A percentile compares a stretch with the other conserved stretches of the same genome.
Conservation (phyloP, 1,140 invertebrate species). For the Glossosoma conforme region DNA sequence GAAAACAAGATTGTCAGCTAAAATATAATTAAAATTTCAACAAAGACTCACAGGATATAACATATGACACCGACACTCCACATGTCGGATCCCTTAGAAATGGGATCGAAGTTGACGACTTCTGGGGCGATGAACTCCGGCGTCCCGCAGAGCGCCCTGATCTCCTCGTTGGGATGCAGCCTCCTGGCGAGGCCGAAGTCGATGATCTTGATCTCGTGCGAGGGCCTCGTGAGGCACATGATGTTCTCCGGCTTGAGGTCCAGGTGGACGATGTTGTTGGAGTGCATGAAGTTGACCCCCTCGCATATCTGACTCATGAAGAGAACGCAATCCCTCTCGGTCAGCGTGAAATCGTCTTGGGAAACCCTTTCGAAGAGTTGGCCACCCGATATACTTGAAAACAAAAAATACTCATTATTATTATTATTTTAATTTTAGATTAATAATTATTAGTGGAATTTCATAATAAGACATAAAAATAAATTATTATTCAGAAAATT, state of each 20-base stretch:
- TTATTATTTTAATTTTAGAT: not conserved
- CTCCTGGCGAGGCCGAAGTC: slow-evolving; percentile 87
- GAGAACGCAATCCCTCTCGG: slow-evolving; percentile 85
- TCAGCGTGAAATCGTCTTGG: slow-evolving; percentile 86
- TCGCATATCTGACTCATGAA: slow-evolving; percentile 89
- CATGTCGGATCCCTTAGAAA: slow-evolving; percentile 84
- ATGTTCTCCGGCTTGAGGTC: slow-evolving; percentile 95
- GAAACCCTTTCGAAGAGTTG: slow-evolving; percentile 90
- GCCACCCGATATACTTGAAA: slow-evolving; percentile 77
- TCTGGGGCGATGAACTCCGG: slow-evolving; percentile 93
- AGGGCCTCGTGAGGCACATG: slow-evolving; percentile 74
- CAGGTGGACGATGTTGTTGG: slow-evolving; percentile 78
- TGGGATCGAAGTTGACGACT: slow-evolving; percentile 87
- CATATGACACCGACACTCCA: slow-evolving; percentile 91
- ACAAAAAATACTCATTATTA: slow-evolving; percentile 3
- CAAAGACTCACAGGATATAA: slow-evolving; percentile 86
- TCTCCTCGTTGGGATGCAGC: slow-evolving; percentile 62
- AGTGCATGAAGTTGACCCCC: slow-evolving; percentile 86
- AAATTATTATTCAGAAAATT: too few species aligned
- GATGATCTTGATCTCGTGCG: slow-evolving; percentile 80
- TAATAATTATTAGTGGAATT: too few species aligned
- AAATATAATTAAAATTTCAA: too few species aligned
- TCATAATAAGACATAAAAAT: too few species aligned
- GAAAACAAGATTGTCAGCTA: too few species aligned
- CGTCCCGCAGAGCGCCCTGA: slow-evolving; percentile 83